Percentiles rank a stretch among this genome's conserved stretches.
Evolutionary conservation across 1,140 invertebrate genomes (phyloP).

Genomic region (Hesperophylax magnus): DNA sequence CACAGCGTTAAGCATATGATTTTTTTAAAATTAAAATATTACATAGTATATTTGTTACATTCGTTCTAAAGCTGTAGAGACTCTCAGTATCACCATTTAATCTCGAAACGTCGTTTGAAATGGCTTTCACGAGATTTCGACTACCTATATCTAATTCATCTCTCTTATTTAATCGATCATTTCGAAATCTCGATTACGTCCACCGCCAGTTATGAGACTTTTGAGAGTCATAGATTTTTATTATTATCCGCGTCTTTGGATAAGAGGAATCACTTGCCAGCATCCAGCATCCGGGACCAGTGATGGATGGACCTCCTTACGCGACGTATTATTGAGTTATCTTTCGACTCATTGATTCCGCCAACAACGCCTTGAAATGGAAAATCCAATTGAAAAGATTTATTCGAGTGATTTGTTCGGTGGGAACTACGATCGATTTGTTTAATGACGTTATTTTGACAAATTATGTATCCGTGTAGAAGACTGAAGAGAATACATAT

Average conservation of each 20-base stretch:
- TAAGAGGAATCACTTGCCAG: conserved; percentile 45
- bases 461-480: neutral
- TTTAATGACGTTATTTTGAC: conserved; percentile 46
- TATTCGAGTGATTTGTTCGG: conserved; percentile 46
- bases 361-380: conserved; percentile 23
- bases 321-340: conserved; percentile 53
- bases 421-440: conserved; percentile 45
- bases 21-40: too few species aligned
- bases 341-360: conserved; percentile 52
- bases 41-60: too few species aligned
- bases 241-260: conserved; percentile 16
- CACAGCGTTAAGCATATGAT: too few species aligned
- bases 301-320: conserved; percentile 44
- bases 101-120: too few species aligned
- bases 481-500: too few species aligned
- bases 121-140: too few species aligned
- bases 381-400: conserved; percentile 48
- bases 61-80: too few species aligned
- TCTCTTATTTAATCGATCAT: too few species aligned
- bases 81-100: too few species aligned
- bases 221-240: neutral
- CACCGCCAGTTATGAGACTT: too few species aligned
- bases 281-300: conserved; percentile 19
- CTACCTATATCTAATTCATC: too few species aligned
- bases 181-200: too few species aligned